A percentile compares a stretch with the other conserved stretches of the same genome.
Evolutionary conservation across 1,140 invertebrate genomes (phyloP).

Genomic region (Drosophila truncata): DNA sequence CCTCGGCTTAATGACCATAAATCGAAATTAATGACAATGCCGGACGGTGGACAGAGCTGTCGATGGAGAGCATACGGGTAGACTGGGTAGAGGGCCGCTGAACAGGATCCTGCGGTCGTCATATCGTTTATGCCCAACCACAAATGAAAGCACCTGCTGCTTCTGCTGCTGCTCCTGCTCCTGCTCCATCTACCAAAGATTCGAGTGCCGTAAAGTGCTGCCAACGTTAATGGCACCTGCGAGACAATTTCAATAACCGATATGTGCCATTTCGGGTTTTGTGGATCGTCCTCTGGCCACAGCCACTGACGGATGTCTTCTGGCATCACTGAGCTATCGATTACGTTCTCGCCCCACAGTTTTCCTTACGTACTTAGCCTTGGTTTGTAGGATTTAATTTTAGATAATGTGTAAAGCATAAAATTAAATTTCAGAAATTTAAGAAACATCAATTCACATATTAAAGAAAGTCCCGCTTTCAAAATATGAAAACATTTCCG

Average conservation of each 20-base stretch:
- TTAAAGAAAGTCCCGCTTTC: neutral
- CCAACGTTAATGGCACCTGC: slow-evolving; percentile 78
- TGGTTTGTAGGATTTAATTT: neutral
- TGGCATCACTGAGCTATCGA: slow-evolving; percentile 53
- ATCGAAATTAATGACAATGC: slow-evolving; percentile 78
- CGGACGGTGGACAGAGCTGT: slow-evolving; percentile 35
- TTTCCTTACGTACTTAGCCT: neutral
- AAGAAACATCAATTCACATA: too few relatives aligned
- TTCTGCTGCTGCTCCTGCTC: neutral
- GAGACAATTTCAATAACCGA: slow-evolving; percentile 83
- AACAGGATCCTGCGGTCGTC: slow-evolving; percentile 20
- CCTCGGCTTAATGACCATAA: slow-evolving; percentile 79
- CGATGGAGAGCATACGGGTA: slow-evolving; percentile 1
- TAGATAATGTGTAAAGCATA: neutral
- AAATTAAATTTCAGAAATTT: too few relatives aligned
- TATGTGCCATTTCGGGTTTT: slow-evolving; percentile 66
- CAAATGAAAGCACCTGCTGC: slow-evolving; percentile 75
- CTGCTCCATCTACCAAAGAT: slow-evolving; percentile 6
- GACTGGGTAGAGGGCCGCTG: neutral
- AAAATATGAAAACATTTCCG: neutral
- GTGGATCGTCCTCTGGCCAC: slow-evolving; percentile 15
- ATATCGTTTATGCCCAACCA: slow-evolving; percentile 52
- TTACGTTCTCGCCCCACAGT: slow-evolving; percentile 15
- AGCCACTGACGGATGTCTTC: slow-evolving; percentile 37
- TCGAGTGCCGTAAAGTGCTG: slow-evolving; percentile 40